Percentiles rank a stretch among this genome's conserved stretches.
These are phyloP conservation scores for Aquatica leii DNA, from an alignment of 2,888 invertebrate genomes.

Conservation along the genomic window DNA sequence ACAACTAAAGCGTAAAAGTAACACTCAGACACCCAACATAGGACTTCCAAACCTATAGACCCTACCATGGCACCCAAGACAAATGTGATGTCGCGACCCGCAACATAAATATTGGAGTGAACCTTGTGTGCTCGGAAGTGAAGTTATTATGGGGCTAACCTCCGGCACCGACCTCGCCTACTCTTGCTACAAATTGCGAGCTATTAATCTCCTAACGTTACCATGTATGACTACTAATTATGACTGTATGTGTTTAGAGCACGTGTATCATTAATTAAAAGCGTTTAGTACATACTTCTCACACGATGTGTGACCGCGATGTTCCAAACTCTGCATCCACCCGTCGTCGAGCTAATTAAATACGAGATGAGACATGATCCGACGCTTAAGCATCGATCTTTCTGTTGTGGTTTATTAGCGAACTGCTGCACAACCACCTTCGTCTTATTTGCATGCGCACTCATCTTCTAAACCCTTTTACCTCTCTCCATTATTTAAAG, in stretches of 20 bases:
- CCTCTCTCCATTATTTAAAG: slow-evolving; percentile 53
- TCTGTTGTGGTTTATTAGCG: slow-evolving; percentile 53
- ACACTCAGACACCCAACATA: slow-evolving; percentile 44
- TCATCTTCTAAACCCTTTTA: slow-evolving; percentile 51
- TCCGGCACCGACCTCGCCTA: slow-evolving; percentile 54
- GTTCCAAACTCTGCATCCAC: slow-evolving; percentile 34
- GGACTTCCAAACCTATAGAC: slow-evolving; percentile 44
- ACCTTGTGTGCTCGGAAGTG: slow-evolving; percentile 51
- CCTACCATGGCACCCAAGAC: slow-evolving; percentile 51
- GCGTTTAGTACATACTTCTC: slow-evolving; percentile 35
- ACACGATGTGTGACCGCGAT: slow-evolving; percentile 34
- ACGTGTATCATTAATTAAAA: slow-evolving; percentile 39
- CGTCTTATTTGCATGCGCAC: slow-evolving; percentile 52
- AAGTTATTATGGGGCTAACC: slow-evolving; percentile 57
- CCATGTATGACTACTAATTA: slow-evolving; percentile 38
- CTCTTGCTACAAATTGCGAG: slow-evolving; percentile 53
- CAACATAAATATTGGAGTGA: slow-evolving; percentile 56
- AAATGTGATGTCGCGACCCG: slow-evolving; percentile 58
- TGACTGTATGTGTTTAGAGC: slow-evolving; percentile 37
- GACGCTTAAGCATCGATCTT: slow-evolving; percentile 48
- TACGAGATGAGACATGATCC: slow-evolving; percentile 40
- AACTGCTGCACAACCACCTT: slow-evolving; percentile 48
- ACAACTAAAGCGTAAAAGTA: slow-evolving; percentile 49
- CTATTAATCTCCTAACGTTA: slow-evolving; percentile 54
- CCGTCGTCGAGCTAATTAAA: slow-evolving; percentile 46